These are phyloP conservation scores for Heliothis virescens DNA, from an alignment of 1,140 invertebrate genomes.

Conservation along the genomic window DNA sequence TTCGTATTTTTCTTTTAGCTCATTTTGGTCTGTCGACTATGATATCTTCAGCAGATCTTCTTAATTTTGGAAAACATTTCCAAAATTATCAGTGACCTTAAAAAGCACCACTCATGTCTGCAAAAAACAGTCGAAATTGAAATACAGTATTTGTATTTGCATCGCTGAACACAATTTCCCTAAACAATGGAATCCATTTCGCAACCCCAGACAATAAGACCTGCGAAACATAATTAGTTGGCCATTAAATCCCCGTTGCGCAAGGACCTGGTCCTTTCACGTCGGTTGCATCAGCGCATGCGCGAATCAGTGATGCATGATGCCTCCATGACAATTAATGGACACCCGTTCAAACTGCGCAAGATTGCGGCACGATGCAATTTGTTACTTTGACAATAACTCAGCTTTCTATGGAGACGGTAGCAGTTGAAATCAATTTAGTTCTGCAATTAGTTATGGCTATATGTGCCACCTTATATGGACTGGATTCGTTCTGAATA, in stretches of 20 bases:
- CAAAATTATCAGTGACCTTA: not conserved
- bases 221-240: slow-evolving; percentile 30
- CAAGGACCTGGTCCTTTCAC: slow-evolving; percentile 60
- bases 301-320: slow-evolving; percentile 56
- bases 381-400: slow-evolving; percentile 44
- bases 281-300: slow-evolving; percentile 54
- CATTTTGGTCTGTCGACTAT: not conserved
- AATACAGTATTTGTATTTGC: not conserved
- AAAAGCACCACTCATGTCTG: not conserved
- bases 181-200: slow-evolving; percentile 2
- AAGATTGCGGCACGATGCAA: slow-evolving; percentile 40
- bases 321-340: slow-evolving; percentile 53
- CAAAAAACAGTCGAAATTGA: not conserved
- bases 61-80: not conserved
- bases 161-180: slow-evolving; percentile 6
- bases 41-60: too few species aligned
- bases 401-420: slow-evolving; percentile 46
- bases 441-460: slow-evolving; percentile 42
- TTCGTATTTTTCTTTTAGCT: not conserved
- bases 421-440: slow-evolving; percentile 44
- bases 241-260: slow-evolving; percentile 47
- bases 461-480: slow-evolving; percentile 33
- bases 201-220: slow-evolving; percentile 7
- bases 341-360: slow-evolving; percentile 37
- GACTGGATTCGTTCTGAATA: slow-evolving; percentile 32